phyloP scores from a whole-genome alignment of 92 coral and sea anemone genomes.

The Zoanthus gigantus region DNA sequence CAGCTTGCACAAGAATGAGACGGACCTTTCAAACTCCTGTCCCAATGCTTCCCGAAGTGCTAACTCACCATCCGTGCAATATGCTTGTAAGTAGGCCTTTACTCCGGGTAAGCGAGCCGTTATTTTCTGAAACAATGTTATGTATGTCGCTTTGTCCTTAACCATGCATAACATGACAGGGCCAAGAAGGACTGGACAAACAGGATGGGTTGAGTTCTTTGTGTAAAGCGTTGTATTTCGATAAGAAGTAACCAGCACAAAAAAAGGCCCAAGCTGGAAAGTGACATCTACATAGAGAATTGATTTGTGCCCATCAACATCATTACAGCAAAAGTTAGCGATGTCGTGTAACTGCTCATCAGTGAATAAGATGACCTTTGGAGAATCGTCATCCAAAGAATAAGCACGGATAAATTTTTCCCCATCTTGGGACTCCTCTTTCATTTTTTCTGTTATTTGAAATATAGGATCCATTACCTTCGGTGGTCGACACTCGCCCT shows the following conservation, averaged over 20 bases:
- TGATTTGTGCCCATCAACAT: constrained; percentile 24
- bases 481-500: constrained; percentile 2
- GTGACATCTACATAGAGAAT: not conserved
- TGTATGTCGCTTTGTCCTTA: constrained; percentile 43
- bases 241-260: constrained; percentile 57
- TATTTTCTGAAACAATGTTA: constrained; percentile 53
- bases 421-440: constrained; percentile 18
- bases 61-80: constrained; percentile 53
- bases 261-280: constrained; percentile 72
- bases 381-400: constrained; percentile 67
- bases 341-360: constrained; percentile 68
- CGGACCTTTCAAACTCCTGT: constrained; percentile 73
- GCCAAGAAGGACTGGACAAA: constrained; percentile 47
- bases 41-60: constrained; percentile 65
- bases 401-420: constrained; percentile 65
- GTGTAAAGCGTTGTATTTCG: constrained; percentile 59
- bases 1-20: constrained; percentile 57
- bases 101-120: constrained; percentile 46
- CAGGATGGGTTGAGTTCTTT: constrained; percentile 25
- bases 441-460: constrained; percentile 69
- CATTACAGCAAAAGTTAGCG: constrained; percentile 69
- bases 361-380: constrained; percentile 67
- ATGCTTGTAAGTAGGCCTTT: constrained; percentile 30
- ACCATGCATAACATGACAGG: constrained; percentile 55
- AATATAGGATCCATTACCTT: constrained; percentile 60